A percentile compares a stretch with the other conserved stretches of the same genome.
Conservation (phyloP, 2,797 vertebrate species). For the Ara ararauna region DNA sequence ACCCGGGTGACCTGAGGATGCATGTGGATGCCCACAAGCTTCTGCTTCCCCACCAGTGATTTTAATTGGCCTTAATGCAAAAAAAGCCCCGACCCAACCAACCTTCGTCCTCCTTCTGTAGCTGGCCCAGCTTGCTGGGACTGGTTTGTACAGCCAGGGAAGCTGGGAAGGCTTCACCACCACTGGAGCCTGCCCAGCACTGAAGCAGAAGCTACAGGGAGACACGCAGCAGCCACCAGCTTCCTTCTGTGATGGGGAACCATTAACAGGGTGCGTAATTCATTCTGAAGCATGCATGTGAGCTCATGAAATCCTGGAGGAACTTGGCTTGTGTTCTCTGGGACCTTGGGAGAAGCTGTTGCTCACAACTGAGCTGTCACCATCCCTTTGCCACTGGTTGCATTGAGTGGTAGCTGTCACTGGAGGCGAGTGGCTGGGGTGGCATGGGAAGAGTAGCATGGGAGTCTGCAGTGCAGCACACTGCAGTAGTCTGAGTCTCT, state of each 20-base stretch:
- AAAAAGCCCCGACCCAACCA: background rate
- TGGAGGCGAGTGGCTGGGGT: rapidly evolving
- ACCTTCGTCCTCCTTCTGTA: background rate
- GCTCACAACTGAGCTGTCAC: background rate
- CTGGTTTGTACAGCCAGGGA: background rate
- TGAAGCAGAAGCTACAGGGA: background rate
- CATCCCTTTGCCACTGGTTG: rapidly evolving
- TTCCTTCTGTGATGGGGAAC: rapidly evolving
- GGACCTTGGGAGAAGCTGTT: background rate
- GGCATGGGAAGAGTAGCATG: background rate
- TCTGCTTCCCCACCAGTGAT: background rate
- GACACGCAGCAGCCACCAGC: background rate
- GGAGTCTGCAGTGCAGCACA: background rate
- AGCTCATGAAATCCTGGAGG: background rate
- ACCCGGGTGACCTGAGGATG: background rate
- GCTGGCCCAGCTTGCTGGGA: background rate
- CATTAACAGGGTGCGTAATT: rapidly evolving
- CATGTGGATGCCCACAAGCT: rapidly evolving
- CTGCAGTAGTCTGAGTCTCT: background rate
- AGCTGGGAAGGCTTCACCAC: background rate
- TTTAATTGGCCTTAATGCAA: background rate
- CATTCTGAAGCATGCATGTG: background rate
- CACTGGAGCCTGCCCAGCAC: rapidly evolving
- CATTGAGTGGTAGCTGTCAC: background rate
- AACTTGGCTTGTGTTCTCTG: rapidly evolving